Evolutionary conservation across 2,113 vertebrate genomes (phyloP).

Genomic region (Mastomys coucha): DNA sequence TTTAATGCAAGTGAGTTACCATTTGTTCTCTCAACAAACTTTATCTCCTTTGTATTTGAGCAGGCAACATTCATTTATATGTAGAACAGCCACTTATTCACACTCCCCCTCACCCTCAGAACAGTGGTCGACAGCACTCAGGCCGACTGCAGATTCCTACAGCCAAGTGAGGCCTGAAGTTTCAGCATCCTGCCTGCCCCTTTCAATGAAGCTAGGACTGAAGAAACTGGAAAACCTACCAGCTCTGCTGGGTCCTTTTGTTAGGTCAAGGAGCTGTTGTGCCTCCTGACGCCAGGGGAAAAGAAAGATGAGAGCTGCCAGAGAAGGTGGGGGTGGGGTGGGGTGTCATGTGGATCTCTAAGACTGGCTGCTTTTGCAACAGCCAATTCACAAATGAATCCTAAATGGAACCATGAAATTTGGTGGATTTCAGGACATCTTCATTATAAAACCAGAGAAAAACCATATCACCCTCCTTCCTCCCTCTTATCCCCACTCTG

Average conservation of each 20-base stretch:
- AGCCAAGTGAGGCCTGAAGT: neutral
- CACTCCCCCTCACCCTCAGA: too few species aligned
- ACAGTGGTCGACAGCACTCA: neutral
- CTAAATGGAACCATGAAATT: conserved; percentile 71
- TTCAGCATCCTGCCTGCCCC: neutral
- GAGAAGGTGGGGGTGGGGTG: neutral
- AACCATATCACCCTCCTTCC: conserved; percentile 40
- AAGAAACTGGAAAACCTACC: conserved; percentile 15
- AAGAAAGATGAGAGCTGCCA: conserved; percentile 22
- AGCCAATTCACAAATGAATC: conserved; percentile 48
- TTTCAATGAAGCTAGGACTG: neutral
- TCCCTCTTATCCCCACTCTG: neutral
- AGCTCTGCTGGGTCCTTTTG: neutral
- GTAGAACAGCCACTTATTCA: neutral
- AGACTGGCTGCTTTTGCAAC: conserved; percentile 2
- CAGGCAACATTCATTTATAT: neutral
- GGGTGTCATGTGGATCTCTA: neutral
- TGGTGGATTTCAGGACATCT: conserved; percentile 62
- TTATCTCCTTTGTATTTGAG: neutral
- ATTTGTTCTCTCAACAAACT: conserved; percentile 4
- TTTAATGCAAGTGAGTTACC: neutral
- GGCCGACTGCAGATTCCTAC: accelerated
- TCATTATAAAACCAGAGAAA: conserved; percentile 75
- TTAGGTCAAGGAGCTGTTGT: neutral
- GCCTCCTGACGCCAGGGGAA: neutral